Evolutionary conservation across 2,888 invertebrate species (phyloP), one percentile per base, ranked within the genome.

Genomic region (Ichneumoninae sp.): DNA sequence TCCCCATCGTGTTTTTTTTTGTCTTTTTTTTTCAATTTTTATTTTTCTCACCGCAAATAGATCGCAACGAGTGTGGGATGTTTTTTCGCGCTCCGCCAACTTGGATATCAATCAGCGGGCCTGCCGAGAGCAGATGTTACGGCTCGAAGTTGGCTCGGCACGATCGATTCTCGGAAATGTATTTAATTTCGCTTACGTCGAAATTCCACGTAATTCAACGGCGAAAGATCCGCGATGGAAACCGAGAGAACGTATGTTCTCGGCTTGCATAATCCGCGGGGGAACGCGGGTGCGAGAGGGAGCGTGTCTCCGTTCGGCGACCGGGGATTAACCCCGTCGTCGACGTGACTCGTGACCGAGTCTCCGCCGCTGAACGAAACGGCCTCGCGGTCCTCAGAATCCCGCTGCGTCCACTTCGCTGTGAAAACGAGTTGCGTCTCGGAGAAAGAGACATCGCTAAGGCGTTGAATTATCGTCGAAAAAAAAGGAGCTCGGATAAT

Each of bases 271-370:
- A 86, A 86, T 87, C 83, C 81, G 76, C 71, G 47, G n/a, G 52
- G 60, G 73, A 85, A 83, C 83, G 78, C 47, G 66, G 33, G n/a
- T 4, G 36, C 52, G 33, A 26, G 26, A 1, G 73, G 40, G 63
- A 71, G 63, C 87, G 87, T 87, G 87, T 79, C 81, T 57, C 52
- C 73, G 73, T 87, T 63, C 79, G 75, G 33, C 80, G 78, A 83
- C 57, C 74, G 74, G 81, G 86, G 87, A 87, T 87, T 87, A 87
- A 81, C 86, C 76, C 83, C n/a, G n/a, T 78, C 70, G 33, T 50
- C 40, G 44, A 57, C 69, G 57, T 77, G 76, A 77, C 76, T 77
- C 76, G 78, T 78, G 78, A 78, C 70, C 78, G 78, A 65, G 50
- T 77, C 57, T 69, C 26, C 16, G 44, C 71, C 57, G 52, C 63